Percentiles rank a stretch among this genome's conserved stretches.
Conservation (phyloP, 2,797 vertebrate genomes). For the Menidia menidia region DNA sequence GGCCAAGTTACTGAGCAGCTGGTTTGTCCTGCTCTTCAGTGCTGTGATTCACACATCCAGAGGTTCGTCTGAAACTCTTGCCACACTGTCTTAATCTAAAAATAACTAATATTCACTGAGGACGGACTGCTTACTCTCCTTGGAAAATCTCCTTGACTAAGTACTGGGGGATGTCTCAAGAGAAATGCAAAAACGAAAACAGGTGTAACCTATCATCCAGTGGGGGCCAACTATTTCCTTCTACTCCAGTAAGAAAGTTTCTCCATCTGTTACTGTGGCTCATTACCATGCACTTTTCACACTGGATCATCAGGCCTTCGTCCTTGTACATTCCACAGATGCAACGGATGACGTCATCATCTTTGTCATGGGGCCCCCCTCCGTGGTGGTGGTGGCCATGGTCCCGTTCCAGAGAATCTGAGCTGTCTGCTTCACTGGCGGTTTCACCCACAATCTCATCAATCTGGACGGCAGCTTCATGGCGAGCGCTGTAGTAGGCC, state of each 20-base stretch:
- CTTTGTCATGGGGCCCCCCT: constrained; percentile 89
- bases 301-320: constrained; percentile 98
- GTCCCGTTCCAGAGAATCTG: constrained; percentile 92
- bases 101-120: constrained; percentile 34
- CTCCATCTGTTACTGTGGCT: background rate
- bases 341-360: constrained; percentile 97
- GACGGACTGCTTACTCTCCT: constrained; percentile 15
- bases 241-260: background rate
- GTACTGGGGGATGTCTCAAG: constrained; percentile 18
- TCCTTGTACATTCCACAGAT: constrained; percentile 98
- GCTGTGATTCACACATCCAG: constrained; percentile 16
- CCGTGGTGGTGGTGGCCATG: constrained; percentile 88
- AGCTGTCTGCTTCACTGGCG: constrained; percentile 96
- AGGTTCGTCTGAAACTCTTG: constrained; percentile 18
- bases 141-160: constrained; percentile 36
- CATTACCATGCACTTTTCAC: constrained; percentile 97
- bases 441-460: constrained; percentile 98
- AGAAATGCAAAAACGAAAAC: constrained; percentile 12
- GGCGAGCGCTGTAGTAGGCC: constrained; percentile 93
- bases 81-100: constrained; percentile 37
- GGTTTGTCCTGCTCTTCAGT: background rate
- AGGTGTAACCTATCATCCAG: constrained; percentile 24
- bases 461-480: constrained; percentile 94
- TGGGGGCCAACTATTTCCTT: constrained; percentile 1
- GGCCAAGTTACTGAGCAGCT: constrained; percentile 1